Evolutionary conservation across 2,888 invertebrate species (phyloP).

Genomic region (Amphimallon solstitiale): DNA sequence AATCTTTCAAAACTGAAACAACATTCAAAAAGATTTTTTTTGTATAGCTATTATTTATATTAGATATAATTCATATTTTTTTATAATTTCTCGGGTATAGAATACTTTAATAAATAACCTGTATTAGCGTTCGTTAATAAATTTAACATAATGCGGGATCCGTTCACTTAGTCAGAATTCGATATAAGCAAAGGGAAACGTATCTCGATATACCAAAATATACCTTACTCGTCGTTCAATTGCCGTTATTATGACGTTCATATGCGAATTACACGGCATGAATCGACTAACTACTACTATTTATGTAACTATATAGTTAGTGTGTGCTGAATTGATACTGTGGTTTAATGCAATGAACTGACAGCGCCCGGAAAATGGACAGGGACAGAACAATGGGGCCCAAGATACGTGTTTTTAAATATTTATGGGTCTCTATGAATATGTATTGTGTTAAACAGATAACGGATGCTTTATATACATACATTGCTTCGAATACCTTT

Average conservation of each 20-base stretch:
- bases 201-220: too few relatives aligned
- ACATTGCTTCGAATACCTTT: neutral
- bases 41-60: too few relatives aligned
- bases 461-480: constrained; percentile 16
- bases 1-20: too few relatives aligned
- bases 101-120: too few relatives aligned
- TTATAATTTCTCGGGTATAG: too few relatives aligned
- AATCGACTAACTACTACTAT: constrained; percentile 25
- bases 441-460: constrained; percentile 9
- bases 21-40: too few relatives aligned
- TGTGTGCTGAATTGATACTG: constrained; percentile 22
- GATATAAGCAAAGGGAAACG: too few relatives aligned
- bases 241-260: constrained; percentile 18
- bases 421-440: constrained; percentile 1
- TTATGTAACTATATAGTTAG: constrained; percentile 30
- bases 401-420: constrained; percentile 34
- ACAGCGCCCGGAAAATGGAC: constrained; percentile 18
- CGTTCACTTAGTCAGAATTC: too few relatives aligned
- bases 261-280: constrained; percentile 22
- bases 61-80: too few relatives aligned
- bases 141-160: too few relatives aligned
- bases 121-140: too few relatives aligned
- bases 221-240: constrained; percentile 3
- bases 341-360: constrained; percentile 29
- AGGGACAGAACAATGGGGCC: constrained; percentile 17